Conservation (phyloP, 2,797 vertebrate genomes). For the Fratercula arctica region DNA sequence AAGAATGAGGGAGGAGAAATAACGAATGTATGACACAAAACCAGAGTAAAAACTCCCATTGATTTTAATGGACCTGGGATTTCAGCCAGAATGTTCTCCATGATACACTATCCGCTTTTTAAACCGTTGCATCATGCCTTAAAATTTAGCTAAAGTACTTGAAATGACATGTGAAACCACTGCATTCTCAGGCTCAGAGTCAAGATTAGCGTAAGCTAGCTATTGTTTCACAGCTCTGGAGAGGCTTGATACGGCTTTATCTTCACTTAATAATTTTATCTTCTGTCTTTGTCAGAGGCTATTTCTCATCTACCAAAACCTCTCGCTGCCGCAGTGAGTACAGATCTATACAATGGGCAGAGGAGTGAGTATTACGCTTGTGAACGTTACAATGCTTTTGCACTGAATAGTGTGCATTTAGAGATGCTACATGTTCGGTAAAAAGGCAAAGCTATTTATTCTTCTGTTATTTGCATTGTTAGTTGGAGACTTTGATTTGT, state of each 20-base stretch:
- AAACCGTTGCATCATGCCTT: slow-evolving; percentile 30
- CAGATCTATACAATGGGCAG: background rate
- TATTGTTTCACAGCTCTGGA: background rate
- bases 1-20: background rate
- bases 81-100: slow-evolving; percentile 36
- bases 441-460: background rate
- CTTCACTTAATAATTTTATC: slow-evolving; percentile 7
- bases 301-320: background rate
- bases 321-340: background rate
- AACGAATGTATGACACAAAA: background rate
- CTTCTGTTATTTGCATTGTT: accelerated
- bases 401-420: background rate
- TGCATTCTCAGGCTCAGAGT: slow-evolving; percentile 6
- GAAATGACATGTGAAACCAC: slow-evolving; percentile 26
- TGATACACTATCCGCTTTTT: slow-evolving; percentile 8
- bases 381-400: background rate
- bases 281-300: background rate
- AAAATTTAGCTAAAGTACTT: slow-evolving; percentile 32
- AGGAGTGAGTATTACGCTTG: background rate
- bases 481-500: background rate
- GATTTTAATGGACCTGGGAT: slow-evolving; percentile 33
- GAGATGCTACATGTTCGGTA: accelerated
- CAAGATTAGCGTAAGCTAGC: background rate
- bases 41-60: background rate
- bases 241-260: background rate